phyloP scores from a whole-genome alignment of 2,113 vertebrate species.

The Hypanus sabinus region DNA sequence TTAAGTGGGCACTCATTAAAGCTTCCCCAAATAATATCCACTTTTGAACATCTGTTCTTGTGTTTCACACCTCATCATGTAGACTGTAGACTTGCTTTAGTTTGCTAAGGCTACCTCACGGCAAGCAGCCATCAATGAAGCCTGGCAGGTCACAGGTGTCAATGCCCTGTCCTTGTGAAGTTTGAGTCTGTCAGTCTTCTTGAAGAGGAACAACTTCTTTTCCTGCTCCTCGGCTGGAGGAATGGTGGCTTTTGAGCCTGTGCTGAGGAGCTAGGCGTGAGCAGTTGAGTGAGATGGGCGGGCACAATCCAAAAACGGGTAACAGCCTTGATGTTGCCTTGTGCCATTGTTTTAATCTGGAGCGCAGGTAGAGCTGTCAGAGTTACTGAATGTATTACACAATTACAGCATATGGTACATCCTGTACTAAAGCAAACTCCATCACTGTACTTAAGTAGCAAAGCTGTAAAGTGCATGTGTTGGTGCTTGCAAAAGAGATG shows the following conservation, averaged over 20 bases:
- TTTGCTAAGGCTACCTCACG: no score
- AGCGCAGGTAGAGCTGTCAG: background rate
- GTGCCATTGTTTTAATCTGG: background rate
- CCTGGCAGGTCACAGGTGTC: background rate
- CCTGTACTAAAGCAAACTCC: background rate
- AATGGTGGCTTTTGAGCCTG: no score
- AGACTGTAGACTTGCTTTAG: background rate
- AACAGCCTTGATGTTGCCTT: background rate
- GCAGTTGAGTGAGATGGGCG: background rate
- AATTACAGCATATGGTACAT: background rate
- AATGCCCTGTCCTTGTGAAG: background rate
- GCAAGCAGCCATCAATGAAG: background rate
- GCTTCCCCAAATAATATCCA: background rate
- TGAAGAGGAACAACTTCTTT: background rate
- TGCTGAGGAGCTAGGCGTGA: background rate
- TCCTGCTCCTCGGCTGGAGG: background rate
- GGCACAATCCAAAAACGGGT: background rate
- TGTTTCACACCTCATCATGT: background rate
- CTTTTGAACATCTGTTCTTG: background rate
- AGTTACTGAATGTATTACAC: background rate
- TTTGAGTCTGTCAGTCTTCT: background rate
- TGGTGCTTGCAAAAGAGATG: background rate
- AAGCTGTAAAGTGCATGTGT: background rate
- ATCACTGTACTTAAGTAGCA: background rate
- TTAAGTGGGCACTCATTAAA: background rate